Conservation (phyloP, 2,888 invertebrate species). For the Tachystola acroxantha region DNA sequence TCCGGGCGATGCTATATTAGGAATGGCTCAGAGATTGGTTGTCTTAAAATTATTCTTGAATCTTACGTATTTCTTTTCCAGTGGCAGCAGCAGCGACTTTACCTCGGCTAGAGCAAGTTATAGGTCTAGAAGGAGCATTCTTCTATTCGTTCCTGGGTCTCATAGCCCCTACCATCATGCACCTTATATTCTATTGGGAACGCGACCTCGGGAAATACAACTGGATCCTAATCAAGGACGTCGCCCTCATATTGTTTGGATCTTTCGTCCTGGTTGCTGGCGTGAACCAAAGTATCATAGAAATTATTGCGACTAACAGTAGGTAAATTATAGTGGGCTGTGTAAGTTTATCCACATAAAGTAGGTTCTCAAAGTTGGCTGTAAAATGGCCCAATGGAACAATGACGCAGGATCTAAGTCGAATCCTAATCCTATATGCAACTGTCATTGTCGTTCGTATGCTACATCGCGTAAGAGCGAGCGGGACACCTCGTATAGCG, state of each 20-base stretch:
- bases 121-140: conserved; percentile 72
- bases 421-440: no score
- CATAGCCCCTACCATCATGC: conserved; percentile 84
- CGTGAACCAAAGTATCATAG: conserved; percentile 65
- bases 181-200: conserved; percentile 84
- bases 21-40: no score
- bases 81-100: conserved; percentile 61
- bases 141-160: conserved; percentile 86
- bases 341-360: no score
- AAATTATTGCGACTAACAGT: conserved; percentile 36
- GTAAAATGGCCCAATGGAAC: background rate
- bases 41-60: no score
- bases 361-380: no score
- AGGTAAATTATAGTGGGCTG: background rate
- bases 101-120: conserved; percentile 64
- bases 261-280: conserved; percentile 84
- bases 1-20: no score
- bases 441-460: no score
- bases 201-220: conserved; percentile 81
- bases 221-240: conserved; percentile 84
- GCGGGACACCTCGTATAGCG: no score
- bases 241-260: conserved; percentile 78
- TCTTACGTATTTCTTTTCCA: conserved; percentile 26
- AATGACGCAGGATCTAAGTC: no score
- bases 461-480: no score